These are phyloP conservation scores for Apoda limacodes DNA, from an alignment of 2,888 invertebrate genomes.

Conservation along the genomic window DNA sequence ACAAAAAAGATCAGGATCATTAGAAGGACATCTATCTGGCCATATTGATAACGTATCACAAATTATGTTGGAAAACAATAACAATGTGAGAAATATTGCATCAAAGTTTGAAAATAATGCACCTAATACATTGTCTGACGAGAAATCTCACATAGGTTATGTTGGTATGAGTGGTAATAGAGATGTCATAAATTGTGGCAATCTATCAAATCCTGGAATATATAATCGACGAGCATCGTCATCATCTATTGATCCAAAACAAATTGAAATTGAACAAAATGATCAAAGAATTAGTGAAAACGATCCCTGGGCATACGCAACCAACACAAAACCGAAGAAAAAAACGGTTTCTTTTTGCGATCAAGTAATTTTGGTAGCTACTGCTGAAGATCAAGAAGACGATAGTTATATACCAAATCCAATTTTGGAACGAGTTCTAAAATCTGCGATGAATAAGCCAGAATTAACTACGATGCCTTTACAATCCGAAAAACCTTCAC, in stretches of 20 bases:
- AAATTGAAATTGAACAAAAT: conserved; percentile 47
- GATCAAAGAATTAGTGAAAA: conserved; percentile 46
- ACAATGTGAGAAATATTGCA: conserved; percentile 82
- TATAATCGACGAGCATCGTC: conserved; percentile 50
- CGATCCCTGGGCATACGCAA: conserved; percentile 35
- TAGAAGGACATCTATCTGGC: conserved; percentile 47
- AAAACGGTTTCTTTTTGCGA: conserved; percentile 96
- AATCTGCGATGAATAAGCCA: conserved; percentile 83
- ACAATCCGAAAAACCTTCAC: conserved; percentile 57
- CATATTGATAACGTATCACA: conserved; percentile 28
- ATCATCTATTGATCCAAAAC: conserved; percentile 54
- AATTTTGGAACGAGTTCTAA: conserved; percentile 85
- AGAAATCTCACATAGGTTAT: conserved; percentile 51
- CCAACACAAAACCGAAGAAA: conserved; percentile 79
- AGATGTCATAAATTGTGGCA: conserved; percentile 57
- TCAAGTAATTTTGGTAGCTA: conserved; percentile 92
- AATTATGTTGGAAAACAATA: conserved; percentile 30
- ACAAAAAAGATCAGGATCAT: conserved; percentile 46
- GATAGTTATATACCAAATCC: conserved; percentile 93
- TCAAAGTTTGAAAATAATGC: conserved; percentile 77
- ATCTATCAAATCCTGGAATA: conserved; percentile 42
- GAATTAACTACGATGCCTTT: conserved; percentile 67
- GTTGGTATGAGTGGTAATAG: conserved; percentile 53
- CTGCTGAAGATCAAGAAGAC: conserved; percentile 92
- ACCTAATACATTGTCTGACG: conserved; percentile 38